These are phyloP conservation scores for Ptilorrhoa leucosticta DNA, from an alignment of 2,113 vertebrate genomes.

Conservation along the genomic window DNA sequence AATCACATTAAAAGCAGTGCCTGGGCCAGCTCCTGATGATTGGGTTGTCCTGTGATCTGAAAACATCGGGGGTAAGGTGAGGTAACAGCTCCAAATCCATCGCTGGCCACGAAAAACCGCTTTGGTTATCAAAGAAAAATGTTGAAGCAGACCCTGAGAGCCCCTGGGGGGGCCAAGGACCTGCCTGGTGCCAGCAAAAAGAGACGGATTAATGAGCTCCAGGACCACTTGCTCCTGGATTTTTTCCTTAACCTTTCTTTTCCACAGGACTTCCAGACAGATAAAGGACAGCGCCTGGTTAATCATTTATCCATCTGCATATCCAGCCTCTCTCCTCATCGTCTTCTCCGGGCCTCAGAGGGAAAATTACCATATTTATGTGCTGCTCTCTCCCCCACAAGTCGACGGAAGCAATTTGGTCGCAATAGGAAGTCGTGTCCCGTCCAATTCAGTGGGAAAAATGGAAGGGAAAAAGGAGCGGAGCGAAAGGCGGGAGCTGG, in stretches of 20 bases:
- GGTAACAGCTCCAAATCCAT: slow-evolving; percentile 33
- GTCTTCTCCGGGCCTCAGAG: neutral
- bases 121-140: slow-evolving; percentile 32
- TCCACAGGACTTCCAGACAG: slow-evolving; percentile 37
- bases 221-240: slow-evolving; percentile 32
- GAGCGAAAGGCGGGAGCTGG: neutral
- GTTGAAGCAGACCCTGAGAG: neutral
- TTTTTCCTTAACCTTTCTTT: slow-evolving; percentile 53
- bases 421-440: neutral
- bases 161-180: slow-evolving; percentile 6
- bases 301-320: slow-evolving; percentile 56
- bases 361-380: slow-evolving; percentile 42
- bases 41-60: neutral
- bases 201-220: slow-evolving; percentile 47
- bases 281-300: slow-evolving; percentile 44
- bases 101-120: neutral
- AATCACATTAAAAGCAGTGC: neutral
- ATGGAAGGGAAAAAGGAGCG: neutral
- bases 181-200: slow-evolving; percentile 42
- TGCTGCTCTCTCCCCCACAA: slow-evolving; percentile 13
- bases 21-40: neutral
- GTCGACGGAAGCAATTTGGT: slow-evolving; percentile 22
- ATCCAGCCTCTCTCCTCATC: neutral
- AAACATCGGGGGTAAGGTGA: slow-evolving; percentile 44
- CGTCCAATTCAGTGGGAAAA: neutral